A percentile compares a stretch with the other conserved stretches of the same genome.
These are phyloP conservation scores for Myotis daubentonii DNA, from an alignment of 2,797 vertebrate species.

Conservation along the genomic window DNA sequence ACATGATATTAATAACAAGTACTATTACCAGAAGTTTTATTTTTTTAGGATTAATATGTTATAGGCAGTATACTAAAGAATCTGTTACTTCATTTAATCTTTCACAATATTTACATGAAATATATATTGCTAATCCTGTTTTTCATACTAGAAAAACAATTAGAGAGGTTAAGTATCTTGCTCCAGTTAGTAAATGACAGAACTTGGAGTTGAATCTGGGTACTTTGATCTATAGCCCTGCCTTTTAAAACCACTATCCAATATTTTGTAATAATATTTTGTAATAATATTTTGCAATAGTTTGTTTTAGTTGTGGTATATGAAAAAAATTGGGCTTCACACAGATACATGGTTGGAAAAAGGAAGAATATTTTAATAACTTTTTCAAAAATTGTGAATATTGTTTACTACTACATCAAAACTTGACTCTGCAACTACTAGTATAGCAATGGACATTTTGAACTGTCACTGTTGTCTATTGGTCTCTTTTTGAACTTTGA, in stretches of 20 bases:
- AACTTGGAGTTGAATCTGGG: background rate
- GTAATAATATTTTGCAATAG: background rate
- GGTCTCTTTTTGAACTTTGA: background rate
- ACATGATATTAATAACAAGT: background rate
- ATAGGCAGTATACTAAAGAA: background rate
- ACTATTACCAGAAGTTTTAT: background rate
- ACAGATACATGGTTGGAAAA: background rate
- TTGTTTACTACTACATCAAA: background rate
- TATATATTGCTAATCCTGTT: background rate
- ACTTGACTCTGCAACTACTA: background rate
- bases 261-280: background rate
- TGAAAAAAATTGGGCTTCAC: background rate
- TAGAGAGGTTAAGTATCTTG: background rate
- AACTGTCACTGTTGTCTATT: background rate
- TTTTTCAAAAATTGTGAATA: background rate
- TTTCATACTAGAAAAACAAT: background rate
- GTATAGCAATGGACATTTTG: background rate
- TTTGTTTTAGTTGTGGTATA: background rate
- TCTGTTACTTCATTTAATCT: background rate
- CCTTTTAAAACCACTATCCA: background rate
- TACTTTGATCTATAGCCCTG: background rate
- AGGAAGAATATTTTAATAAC: background rate
- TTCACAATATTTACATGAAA: background rate
- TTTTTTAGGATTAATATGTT: constrained; percentile 38
- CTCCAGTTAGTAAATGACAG: constrained; percentile 19